Evolutionary conservation across 2,797 vertebrate species (phyloP).

Genomic region (Coccyzus lansbergi): DNA sequence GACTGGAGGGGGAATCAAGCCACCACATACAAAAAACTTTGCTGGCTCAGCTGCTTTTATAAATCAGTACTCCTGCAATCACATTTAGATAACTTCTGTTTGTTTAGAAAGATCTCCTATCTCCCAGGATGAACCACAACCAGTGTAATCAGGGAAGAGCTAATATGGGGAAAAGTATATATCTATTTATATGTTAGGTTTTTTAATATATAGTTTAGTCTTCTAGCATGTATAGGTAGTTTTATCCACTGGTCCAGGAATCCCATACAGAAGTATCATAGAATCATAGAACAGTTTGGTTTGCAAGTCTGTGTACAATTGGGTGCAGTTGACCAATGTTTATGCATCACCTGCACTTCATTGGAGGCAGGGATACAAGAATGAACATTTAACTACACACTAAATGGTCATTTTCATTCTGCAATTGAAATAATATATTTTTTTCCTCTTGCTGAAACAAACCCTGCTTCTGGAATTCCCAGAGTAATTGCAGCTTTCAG

Average conservation of each 20-base stretch:
- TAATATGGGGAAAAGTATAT: background rate
- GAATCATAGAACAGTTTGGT: too few species aligned
- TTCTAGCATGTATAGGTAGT: background rate
- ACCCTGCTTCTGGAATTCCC: background rate
- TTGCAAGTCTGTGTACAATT: background rate
- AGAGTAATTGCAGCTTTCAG: fast-evolving
- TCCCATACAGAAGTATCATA: background rate
- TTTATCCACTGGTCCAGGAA: background rate
- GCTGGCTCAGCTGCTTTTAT: background rate
- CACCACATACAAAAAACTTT: background rate
- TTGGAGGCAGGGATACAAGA: background rate
- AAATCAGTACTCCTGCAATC: background rate
- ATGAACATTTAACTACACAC: fast-evolving
- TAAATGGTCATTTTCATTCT: background rate
- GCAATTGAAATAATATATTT: background rate
- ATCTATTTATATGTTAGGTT: background rate
- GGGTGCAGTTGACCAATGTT: fast-evolving
- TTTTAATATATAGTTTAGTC: background rate
- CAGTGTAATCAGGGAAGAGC: background rate
- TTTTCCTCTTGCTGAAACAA: background rate
- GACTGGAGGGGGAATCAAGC: fast-evolving
- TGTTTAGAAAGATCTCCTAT: background rate
- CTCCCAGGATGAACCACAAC: background rate
- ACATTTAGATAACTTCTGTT: background rate
- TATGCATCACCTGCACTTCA: background rate